Percentiles rank a stretch among this genome's conserved stretches.
Conservation (phyloP, 2,888 invertebrate species). For the Automeris io region DNA sequence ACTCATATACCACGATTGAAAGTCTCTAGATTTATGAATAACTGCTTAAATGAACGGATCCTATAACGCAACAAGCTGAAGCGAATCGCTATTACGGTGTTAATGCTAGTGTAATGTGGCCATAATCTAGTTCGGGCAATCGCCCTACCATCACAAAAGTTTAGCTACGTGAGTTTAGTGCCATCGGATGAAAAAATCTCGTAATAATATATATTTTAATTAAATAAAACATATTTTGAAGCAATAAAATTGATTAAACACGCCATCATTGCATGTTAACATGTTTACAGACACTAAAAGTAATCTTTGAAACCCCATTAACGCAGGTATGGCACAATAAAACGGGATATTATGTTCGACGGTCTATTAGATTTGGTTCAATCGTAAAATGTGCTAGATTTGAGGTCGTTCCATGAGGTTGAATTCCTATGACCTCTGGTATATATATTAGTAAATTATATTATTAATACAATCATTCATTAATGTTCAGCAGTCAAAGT, state of each 20-base stretch:
- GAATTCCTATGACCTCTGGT: constrained; percentile 6
- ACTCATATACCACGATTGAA: no score
- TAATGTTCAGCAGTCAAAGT: constrained; percentile 1
- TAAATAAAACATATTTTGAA: no score
- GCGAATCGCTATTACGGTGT: no score
- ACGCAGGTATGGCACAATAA: constrained; percentile 21
- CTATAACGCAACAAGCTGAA: no score
- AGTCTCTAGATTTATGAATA: no score
- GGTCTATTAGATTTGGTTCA: constrained; percentile 13
- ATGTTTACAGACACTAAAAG: constrained; percentile 24
- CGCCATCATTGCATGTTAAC: constrained; percentile 18
- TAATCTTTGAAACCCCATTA: constrained; percentile 25
- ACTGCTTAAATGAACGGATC: no score
- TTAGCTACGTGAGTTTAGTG: no score
- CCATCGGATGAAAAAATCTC: no score
- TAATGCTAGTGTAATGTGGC: no score
- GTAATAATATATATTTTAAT: no score
- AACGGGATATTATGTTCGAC: constrained; percentile 16
- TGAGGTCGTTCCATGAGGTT: constrained; percentile 15
- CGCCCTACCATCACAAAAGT: no score
- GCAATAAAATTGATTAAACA: constrained; percentile 20
- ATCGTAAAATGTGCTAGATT: constrained; percentile 19
- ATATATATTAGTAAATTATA: constrained; percentile 4
- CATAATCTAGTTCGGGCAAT: no score
- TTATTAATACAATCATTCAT: constrained; percentile 6